Evolutionary conservation across 2,888 invertebrate species (phyloP), one percentile per base, ranked within the genome.

Genomic region (Endotricha flammealis): DNA sequence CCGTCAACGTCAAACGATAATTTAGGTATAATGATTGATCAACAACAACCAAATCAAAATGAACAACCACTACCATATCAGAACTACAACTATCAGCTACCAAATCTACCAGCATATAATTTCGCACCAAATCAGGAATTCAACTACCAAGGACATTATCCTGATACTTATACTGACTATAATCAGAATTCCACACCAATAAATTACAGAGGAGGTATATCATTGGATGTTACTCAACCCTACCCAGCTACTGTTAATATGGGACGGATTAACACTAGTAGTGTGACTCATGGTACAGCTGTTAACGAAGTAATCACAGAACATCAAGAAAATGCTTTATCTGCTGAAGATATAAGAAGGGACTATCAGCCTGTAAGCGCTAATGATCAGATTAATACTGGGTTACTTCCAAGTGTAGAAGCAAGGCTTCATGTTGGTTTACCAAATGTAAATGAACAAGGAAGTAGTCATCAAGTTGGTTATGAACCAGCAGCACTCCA

Each of bases 21-120:
- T 41, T 63, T 77, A 29, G 72, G 75, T 36, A 66, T 78, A 46
- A 74, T 59, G 33, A 67, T 73, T 2, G 69, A 75, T 7, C 56
- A 42, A 24, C 37, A n/a, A n/a, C n/a, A n/a, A n/a, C n/a, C n/a
- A n/a, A n/a, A n/a, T n/a, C n/a, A n/a, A n/a, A n/a, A 36, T 7
- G 57, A 63, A 14, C 50, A 48, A 23, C 41, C 43, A 27, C 45
- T 47, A 13, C 32, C 46, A 12, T 50, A 48, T 29, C 27, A 20
- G n/a, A 43, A 46, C 12, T 33, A 40, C 14, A 46, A 45, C 10
- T 13, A 33, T 38, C 24, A 38, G 38, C 16, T 38, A 46, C 27
- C 8, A 25, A 22, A 29, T 44, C 10, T 42, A 42, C 22, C 48
- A 45, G 2, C 39, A 6, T 24, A 34, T 23, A 38, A 29, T 13